These are phyloP conservation scores for Malurus elegans DNA, from an alignment of 2,113 vertebrate species.

Conservation along the genomic window DNA sequence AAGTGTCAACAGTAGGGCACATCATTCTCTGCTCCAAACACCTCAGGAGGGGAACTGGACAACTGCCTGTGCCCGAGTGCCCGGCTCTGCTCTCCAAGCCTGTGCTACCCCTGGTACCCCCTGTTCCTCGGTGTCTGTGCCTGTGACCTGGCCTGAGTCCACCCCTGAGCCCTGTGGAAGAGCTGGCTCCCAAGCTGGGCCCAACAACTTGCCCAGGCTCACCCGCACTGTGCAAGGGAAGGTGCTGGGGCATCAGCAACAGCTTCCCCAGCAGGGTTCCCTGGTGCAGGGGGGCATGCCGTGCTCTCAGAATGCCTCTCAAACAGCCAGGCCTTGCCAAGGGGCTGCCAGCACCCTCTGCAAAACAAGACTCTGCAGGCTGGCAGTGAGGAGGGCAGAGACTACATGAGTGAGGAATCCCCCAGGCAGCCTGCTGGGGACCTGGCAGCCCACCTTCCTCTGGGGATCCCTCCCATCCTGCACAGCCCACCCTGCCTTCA, in stretches of 20 bases:
- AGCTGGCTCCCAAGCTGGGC: not conserved
- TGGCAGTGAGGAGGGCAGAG: accelerated
- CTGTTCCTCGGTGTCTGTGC: no score
- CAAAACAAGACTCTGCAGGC: not conserved
- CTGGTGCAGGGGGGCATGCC: accelerated
- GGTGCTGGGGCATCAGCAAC: not conserved
- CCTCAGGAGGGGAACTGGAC: not conserved
- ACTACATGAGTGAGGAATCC: no score
- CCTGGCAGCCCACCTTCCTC: not conserved
- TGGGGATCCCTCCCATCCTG: not conserved
- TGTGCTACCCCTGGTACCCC: accelerated
- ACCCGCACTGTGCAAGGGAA: not conserved
- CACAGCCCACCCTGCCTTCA: not conserved
- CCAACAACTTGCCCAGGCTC: accelerated
- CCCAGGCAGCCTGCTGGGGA: not conserved
- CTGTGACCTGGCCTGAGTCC: accelerated
- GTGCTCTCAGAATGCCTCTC: accelerated
- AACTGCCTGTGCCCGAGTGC: accelerated
- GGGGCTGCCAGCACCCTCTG: not conserved
- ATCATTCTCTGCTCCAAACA: not conserved
- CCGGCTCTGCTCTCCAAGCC: not conserved
- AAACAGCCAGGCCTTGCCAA: not conserved
- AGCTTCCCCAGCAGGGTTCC: not conserved
- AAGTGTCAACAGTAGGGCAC: not conserved
- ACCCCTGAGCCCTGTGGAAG: not conserved